phyloP scores from a whole-genome alignment of 2,888 invertebrate genomes.

The Microctonus hyperodae region DNA sequence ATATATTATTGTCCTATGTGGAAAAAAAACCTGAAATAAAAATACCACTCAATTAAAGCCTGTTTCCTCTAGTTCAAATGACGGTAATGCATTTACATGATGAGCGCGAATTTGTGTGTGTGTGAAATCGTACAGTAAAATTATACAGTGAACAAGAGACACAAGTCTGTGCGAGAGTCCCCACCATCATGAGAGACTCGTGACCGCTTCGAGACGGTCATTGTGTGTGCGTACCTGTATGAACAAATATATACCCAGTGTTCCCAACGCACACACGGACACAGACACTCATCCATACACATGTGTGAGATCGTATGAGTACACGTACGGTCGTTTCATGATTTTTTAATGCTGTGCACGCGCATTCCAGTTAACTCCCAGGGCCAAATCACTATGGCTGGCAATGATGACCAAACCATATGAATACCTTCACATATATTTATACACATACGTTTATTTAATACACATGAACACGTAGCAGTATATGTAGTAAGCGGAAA shows the following conservation, averaged over 20 bases:
- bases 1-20: background rate
- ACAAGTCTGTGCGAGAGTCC: background rate
- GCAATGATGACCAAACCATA: background rate
- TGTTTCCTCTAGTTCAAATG: background rate
- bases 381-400: conserved; percentile 30
- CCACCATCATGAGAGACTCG: conserved; percentile 25
- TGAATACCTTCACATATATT: background rate
- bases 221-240: background rate
- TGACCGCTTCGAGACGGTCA: conserved; percentile 31
- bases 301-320: too few species aligned
- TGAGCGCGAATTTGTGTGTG: background rate
- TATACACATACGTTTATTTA: background rate
- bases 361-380: conserved; percentile 48
- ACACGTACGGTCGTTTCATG: conserved; percentile 12
- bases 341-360: conserved; percentile 45
- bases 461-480: background rate
- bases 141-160: background rate
- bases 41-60: background rate
- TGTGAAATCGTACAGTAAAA: background rate
- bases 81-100: background rate
- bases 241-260: background rate
- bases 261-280: background rate
- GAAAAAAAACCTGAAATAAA: background rate
- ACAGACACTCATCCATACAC: too few species aligned
- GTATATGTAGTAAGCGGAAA: conserved; percentile 4